Percentiles rank a stretch among this genome's conserved stretches.
These are phyloP conservation scores for Pegoplata infirma DNA, from an alignment of 2,888 invertebrate species.

Conservation along the genomic window DNA sequence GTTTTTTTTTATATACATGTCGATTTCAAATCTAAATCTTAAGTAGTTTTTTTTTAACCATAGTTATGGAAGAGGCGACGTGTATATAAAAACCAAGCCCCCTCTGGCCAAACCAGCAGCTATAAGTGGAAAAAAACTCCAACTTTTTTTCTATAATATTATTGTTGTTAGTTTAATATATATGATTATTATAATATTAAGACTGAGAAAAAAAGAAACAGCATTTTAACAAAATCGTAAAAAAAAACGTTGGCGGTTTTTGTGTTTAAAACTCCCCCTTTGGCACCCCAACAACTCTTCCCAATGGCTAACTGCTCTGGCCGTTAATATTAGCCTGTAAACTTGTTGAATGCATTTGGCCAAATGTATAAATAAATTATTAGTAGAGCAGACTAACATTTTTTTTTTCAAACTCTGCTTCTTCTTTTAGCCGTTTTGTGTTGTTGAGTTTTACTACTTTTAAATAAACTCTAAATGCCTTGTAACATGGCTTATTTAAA, in stretches of 20 bases:
- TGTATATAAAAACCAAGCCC: conserved; percentile 24
- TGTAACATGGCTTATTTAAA: not conserved
- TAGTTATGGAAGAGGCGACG: conserved; percentile 31
- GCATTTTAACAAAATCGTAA: not conserved
- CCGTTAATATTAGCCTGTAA: not conserved
- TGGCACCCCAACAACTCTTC: not conserved
- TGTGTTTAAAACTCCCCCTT: not conserved
- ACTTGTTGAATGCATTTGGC: conserved; percentile 17
- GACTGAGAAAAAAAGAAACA: not conserved
- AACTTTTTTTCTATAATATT: conserved; percentile 19
- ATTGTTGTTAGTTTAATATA: conserved; percentile 13
- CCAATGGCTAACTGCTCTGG: not conserved
- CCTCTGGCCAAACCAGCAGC: conserved; percentile 5
- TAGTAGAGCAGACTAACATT: conserved; percentile 9
- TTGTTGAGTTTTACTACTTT: not conserved
- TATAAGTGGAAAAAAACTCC: not conserved
- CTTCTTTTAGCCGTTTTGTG: too few species aligned
- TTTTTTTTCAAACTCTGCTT: too few species aligned
- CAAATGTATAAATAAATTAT: conserved; percentile 19
- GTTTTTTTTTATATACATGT: conserved; percentile 10
- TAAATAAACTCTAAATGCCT: not conserved
- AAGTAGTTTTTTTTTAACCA: conserved; percentile 1
- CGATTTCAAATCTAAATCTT: conserved; percentile 38
- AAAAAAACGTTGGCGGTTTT: conserved; percentile 15
- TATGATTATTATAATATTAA: conserved; percentile 31